phyloP scores from a whole-genome alignment of 2,888 invertebrate genomes.

The Amiota minor region DNA sequence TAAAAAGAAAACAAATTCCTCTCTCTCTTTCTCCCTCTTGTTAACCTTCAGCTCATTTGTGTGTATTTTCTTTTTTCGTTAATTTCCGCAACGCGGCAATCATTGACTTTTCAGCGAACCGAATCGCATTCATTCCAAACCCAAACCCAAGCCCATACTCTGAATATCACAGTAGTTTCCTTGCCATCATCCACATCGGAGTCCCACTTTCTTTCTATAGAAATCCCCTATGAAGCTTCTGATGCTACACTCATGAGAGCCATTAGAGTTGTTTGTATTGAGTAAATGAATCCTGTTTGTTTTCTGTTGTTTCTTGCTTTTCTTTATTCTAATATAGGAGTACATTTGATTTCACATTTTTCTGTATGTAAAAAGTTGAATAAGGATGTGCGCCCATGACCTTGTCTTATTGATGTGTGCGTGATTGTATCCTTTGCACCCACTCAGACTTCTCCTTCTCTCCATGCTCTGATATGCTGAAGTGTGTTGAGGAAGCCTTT shows the following conservation, averaged over 20 bases:
- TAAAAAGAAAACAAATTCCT: not conserved
- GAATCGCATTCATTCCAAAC: not conserved
- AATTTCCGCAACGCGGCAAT: conserved; percentile 66
- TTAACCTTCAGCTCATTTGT: conserved; percentile 49
- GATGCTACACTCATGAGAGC: conserved; percentile 56
- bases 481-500: conserved; percentile 50
- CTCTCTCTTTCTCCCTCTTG: not conserved
- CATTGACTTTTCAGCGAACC: conserved; percentile 62
- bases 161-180: not conserved
- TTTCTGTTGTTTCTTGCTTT: too few relatives aligned
- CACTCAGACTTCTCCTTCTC: not conserved
- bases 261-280: conserved; percentile 49
- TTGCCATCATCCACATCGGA: not conserved
- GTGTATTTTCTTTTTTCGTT: conserved; percentile 46
- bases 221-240: conserved; percentile 9
- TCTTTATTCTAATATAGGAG: conserved; percentile 2
- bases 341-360: conserved; percentile 37
- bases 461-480: conserved; percentile 24
- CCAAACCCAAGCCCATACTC: not conserved
- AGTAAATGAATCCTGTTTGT: not conserved
- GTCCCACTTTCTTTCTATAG: not conserved
- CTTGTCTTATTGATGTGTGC: conserved; percentile 9
- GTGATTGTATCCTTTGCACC: conserved; percentile 5
- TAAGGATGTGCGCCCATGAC: not conserved
- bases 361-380: not conserved